Evolutionary conservation across 2,113 vertebrate species (phyloP).

Genomic region (Myodes glareolus): DNA sequence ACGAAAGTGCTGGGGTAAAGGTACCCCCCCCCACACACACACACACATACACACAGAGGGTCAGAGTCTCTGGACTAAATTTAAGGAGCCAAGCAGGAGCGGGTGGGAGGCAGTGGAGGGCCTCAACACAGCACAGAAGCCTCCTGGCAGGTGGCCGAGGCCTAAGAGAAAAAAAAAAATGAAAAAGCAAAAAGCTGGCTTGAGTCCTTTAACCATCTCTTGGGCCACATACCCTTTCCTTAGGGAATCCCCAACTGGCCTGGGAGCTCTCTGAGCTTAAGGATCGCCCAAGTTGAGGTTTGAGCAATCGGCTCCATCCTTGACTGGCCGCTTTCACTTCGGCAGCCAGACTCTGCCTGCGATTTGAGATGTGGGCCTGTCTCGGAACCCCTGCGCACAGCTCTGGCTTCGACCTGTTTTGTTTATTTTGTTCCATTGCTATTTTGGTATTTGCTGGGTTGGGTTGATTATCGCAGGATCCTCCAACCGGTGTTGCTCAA

Average conservation of each 20-base stretch:
- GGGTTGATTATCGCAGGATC: not conserved
- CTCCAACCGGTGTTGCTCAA: not conserved
- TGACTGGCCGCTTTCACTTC: not conserved
- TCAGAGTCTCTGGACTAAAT: not conserved
- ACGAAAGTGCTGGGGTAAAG: not conserved
- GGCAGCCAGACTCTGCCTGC: not conserved
- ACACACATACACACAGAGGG: not conserved
- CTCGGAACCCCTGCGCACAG: not conserved
- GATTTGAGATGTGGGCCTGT: not conserved
- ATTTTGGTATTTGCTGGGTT: not conserved
- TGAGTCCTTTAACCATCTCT: not conserved
- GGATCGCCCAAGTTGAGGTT: not conserved
- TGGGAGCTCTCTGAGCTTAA: not conserved
- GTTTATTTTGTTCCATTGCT: not conserved
- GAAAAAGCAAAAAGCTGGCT: not conserved
- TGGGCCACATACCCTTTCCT: not conserved
- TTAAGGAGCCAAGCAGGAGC: constrained; percentile 33
- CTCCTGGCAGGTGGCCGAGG: constrained; percentile 53
- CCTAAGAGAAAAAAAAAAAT: constrained; percentile 41
- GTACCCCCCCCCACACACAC: not conserved
- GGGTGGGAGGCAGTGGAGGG: not conserved
- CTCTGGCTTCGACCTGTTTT: not conserved
- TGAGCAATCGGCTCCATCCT: not conserved
- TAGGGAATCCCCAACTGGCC: not conserved
- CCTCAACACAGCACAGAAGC: not conserved